These are phyloP conservation scores for Glaucopsyche alexis DNA, from an alignment of 2,888 invertebrate genomes.

Conservation along the genomic window DNA sequence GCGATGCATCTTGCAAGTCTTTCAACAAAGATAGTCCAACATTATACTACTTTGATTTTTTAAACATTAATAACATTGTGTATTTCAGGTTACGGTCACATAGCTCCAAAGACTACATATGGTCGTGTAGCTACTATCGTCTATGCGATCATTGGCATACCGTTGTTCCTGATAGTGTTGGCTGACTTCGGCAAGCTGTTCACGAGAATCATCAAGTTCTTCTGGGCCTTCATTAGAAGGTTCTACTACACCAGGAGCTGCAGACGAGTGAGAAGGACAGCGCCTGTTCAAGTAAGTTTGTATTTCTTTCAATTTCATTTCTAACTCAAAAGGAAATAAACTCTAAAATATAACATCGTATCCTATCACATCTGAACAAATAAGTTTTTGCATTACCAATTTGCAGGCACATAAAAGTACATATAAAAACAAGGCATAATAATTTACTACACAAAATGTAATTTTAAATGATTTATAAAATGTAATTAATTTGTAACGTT, in stretches of 20 bases:
- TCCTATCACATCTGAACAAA: too few relatives aligned
- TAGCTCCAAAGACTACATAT: constrained; percentile 92
- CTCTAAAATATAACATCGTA: too few relatives aligned
- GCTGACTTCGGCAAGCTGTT: constrained; percentile 97
- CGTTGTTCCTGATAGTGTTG: constrained; percentile 94
- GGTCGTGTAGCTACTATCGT: constrained; percentile 94
- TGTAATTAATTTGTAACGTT: too few relatives aligned
- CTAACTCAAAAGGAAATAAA: too few relatives aligned
- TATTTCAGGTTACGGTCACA: constrained; percentile 95
- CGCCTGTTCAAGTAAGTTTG: constrained; percentile 83
- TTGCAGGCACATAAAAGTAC: too few relatives aligned
- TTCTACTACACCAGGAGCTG: constrained; percentile 93
- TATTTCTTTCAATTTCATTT: neutral
- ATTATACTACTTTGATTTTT: neutral
- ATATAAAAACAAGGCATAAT: too few relatives aligned
- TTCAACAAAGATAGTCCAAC: neutral
- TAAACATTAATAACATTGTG: neutral
- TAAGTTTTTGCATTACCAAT: too few relatives aligned
- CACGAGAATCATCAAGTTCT: constrained; percentile 92
- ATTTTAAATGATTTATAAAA: too few relatives aligned
- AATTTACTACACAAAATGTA: too few relatives aligned
- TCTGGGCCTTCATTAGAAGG: constrained; percentile 92
- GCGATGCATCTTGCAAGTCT: neutral
- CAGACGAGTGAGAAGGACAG: constrained; percentile 86
- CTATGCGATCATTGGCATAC: constrained; percentile 97